Percentiles rank a stretch among this genome's conserved stretches.
Evolutionary conservation across 2,113 vertebrate species (phyloP).

Genomic region (Arizona elegans): DNA sequence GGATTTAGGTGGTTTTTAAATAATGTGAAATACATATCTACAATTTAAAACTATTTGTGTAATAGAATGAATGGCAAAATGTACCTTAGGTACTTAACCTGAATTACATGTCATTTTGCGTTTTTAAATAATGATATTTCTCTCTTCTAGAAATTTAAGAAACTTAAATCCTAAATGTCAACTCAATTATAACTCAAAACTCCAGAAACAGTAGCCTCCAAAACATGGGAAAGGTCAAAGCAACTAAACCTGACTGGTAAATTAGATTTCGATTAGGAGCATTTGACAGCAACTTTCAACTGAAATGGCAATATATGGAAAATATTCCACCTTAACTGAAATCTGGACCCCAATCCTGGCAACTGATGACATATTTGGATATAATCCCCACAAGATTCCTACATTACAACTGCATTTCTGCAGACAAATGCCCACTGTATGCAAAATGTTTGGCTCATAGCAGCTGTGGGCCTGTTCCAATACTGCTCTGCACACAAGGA

Average conservation of each 20-base stretch:
- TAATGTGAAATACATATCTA: background rate
- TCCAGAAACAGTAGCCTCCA: background rate
- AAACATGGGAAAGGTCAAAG: constrained; percentile 10
- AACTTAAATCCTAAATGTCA: background rate
- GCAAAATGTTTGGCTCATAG: background rate
- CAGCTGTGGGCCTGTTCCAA: constrained; percentile 7
- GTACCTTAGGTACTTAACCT: background rate
- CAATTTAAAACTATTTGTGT: background rate
- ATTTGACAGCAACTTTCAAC: constrained; percentile 22
- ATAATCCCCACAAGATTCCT: constrained; percentile 18
- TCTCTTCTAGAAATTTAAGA: background rate
- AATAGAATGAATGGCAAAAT: background rate
- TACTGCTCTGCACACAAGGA: background rate
- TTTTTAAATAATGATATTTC: background rate
- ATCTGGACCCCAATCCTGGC: constrained; percentile 21
- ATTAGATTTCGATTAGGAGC: constrained; percentile 1
- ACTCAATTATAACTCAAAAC: background rate
- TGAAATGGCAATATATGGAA: constrained; percentile 22
- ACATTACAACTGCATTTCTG: constrained; percentile 12
- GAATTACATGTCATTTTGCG: background rate
- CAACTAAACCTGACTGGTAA: background rate
- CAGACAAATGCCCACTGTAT: constrained; percentile 9
- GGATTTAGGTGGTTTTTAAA: background rate
- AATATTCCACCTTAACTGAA: constrained; percentile 15
- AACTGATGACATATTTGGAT: constrained; percentile 25